Percentiles rank a stretch among this genome's conserved stretches.
Evolutionary conservation across 2,888 invertebrate species (phyloP).

Genomic region (Eilema caniola): DNA sequence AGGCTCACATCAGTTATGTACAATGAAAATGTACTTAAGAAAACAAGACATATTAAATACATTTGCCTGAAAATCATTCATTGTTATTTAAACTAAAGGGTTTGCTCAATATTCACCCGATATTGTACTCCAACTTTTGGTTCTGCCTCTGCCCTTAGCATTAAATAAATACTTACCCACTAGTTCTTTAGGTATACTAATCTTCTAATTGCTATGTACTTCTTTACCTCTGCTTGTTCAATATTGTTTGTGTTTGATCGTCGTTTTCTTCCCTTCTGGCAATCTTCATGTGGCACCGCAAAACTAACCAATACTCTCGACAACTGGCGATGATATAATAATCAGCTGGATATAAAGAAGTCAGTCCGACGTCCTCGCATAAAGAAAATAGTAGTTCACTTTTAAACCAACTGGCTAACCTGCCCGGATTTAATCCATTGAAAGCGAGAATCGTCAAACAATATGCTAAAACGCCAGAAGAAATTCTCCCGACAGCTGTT

Average conservation of each 20-base stretch:
- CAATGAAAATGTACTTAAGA: too few relatives aligned
- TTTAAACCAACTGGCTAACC: constrained; percentile 90
- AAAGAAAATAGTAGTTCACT: constrained; percentile 90
- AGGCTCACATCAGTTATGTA: too few relatives aligned
- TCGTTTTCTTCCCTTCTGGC: constrained; percentile 86
- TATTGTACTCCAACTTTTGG: constrained; percentile 17
- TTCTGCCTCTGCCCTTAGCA: constrained; percentile 35
- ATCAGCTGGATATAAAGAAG: constrained; percentile 84
- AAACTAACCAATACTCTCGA: constrained; percentile 75
- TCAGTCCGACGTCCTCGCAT: constrained; percentile 86
- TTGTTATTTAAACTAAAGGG: constrained; percentile 10
- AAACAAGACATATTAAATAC: too few relatives aligned
- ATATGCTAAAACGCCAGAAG: constrained; percentile 88
- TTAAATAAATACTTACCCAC: constrained; percentile 35
- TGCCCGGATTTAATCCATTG: constrained; percentile 90
- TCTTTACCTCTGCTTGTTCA: constrained; percentile 74
- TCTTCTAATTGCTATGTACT: constrained; percentile 52
- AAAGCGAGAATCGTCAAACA: constrained; percentile 91
- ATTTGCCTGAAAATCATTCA: too few relatives aligned
- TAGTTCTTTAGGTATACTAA: constrained; percentile 32
- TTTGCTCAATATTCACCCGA: constrained; percentile 28
- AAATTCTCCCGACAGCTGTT: constrained; percentile 91
- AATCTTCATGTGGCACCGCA: constrained; percentile 83
- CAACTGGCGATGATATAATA: constrained; percentile 74
- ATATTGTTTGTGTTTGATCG: constrained; percentile 81